Evolutionary conservation across 2,113 vertebrate species (phyloP), one percentile per base, ranked within the genome.

Genomic region (Garra rufa): DNA sequence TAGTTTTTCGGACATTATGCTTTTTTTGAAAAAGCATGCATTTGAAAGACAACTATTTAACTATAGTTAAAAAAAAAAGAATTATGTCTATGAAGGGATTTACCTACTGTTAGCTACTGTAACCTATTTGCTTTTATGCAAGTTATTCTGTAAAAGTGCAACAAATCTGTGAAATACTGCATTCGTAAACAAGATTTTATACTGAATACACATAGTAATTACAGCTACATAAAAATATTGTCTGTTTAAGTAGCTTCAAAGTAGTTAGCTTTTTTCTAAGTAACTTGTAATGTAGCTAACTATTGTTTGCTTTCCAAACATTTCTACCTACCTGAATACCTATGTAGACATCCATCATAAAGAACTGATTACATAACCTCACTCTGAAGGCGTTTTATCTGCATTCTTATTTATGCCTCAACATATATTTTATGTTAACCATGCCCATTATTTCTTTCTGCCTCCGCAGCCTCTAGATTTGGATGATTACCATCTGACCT

Each of bases 341-440:
- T 13, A 76, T 38, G 15, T 34, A 11, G 46, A 30, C 1, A 38
- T 76, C 5, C 46, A 55, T 76, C 28, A 55, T 34, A 38, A 55
- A 76, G 8, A 38, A 67, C 4, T 30, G 19, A 76, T 52, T 34
- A 52, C 48, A 55, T 76, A 55, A 76, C 17, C 17, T 55, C 28
- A 55, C 17, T 55, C 19, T 38, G 28, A 11, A 76, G 50, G 28
- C n/a, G 28, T 41, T 55, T 76, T 38, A 57, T 38, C 1, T 76
- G 26, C 6, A 38, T 55, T 46, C 11, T 83, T 83, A 76, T 41
- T 83, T 28, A 41, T 82, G 48, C 11, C 28, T 81, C 21, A 34
- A 44, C 74, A 57, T n/a, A 50, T 28, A 70, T 50, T 74, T 86
- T 65, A n/a, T 48, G 78, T 73, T 73, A 52, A 41, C 63, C 11